A percentile compares a stretch with the other conserved stretches of the same genome.
phyloP scores from a whole-genome alignment of 1,140 invertebrate genomes.

The Cephus cinctus region DNA sequence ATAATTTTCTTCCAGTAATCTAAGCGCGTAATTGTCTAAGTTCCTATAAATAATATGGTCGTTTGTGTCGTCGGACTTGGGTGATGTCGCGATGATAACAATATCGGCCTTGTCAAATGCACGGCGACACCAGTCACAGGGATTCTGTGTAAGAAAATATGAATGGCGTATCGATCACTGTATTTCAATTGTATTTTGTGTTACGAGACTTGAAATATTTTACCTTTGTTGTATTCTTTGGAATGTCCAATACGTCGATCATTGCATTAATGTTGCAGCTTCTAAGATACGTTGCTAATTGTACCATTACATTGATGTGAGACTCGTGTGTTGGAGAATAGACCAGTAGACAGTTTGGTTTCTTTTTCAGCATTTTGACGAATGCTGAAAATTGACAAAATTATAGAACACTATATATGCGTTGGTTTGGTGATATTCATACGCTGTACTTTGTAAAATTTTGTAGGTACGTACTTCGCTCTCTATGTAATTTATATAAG shows the following conservation, averaged over 20 bases:
- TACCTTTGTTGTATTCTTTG: conserved; percentile 38
- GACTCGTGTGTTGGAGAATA: conserved; percentile 42
- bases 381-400: background rate
- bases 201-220: background rate
- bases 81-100: conserved; percentile 44
- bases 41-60: conserved; percentile 35
- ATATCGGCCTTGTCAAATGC: conserved; percentile 41
- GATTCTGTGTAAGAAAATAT: conserved; percentile 35
- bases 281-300: conserved; percentile 43
- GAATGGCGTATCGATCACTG: background rate
- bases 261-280: conserved; percentile 45
- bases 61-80: conserved; percentile 16
- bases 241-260: conserved; percentile 44
- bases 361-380: conserved; percentile 20
- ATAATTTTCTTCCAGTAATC: conserved; percentile 42
- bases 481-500: conserved; percentile 41
- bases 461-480: conserved; percentile 23
- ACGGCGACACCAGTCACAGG: conserved; percentile 43
- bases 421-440: background rate
- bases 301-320: conserved; percentile 44
- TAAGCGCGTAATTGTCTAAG: conserved; percentile 41
- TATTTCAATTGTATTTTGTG: conserved; percentile 11
- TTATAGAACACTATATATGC: background rate
- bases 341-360: conserved; percentile 44
- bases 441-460: background rate